Evolutionary conservation across 2,797 vertebrate species (phyloP), one percentile per base, ranked within the genome.

Genomic region (Enteromius anoplus): DNA sequence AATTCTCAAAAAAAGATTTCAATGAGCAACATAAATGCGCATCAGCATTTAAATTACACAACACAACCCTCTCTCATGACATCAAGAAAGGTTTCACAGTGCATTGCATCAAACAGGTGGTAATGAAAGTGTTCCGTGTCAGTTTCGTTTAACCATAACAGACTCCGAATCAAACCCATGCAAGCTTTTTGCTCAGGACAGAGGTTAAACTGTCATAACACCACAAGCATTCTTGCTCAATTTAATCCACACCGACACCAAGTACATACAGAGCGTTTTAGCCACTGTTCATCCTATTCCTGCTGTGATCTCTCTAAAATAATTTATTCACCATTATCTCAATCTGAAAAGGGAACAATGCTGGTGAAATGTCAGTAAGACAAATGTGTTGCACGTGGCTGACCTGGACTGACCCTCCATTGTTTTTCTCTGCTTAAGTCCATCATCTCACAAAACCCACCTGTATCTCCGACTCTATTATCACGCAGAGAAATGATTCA

Each of bases 301-400:
- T 49, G 21, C 14, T 14, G 19, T 40, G 15, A 75, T 81, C 12
- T 37, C 2, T 37, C 32, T 29, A 32, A 65, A 65, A 26, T 19
- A 17, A 23, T 73, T 49, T 64, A 23, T 72, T 64, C 45, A 26
- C 49, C 32, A 53, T 51, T 21, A 81, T 23, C 55, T 51, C 23
- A 15, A 47, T 80, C 26, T 47, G 19, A 49, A 64, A 42, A 42
- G 21, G 49, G 14, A 62, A 62, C 21, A 40, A 75, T 58, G 45
- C 75, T 73, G 15, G 21, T 49, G 32, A 53, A 60, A 81, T 65
- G 58, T 81, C 81, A 76, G n/a, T 82, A 68, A 55, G 45, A 19
- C 23, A 73, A 73, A 64, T 34, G 40, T 66, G 62, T 68, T 66
- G 69, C 17, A 55, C 72, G 26, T 40, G 26, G 17, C 32, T 23